Evolutionary conservation across 2,888 invertebrate genomes (phyloP), one percentile per base, ranked within the genome.

Genomic region (Keiferia lycopersicella): DNA sequence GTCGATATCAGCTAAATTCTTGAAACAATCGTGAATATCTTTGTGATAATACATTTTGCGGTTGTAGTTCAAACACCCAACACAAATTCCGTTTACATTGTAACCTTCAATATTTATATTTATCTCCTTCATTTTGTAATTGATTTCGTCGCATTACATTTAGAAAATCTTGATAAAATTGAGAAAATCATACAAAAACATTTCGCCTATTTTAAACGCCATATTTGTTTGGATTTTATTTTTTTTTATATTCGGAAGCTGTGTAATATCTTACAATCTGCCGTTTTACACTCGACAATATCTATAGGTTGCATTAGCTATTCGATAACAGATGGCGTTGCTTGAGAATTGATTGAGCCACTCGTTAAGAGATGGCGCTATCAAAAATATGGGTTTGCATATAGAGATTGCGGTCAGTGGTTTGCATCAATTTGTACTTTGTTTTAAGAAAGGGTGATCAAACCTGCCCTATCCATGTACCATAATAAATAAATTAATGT

Each of bases 71-170:
- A 91, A 78, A 74, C 91, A 91, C 2, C 87, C 87, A 0, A 91
- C 91, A 70, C 91, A 91, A 71, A 91, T 87, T 0, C 91, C 91
- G 58, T 91, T 91, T 30, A 90, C 91, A 73, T 91, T 91, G 64
- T 85, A 91, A 1, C 91, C 91, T 73, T 91, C 91, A 60, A 91
- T 91, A 71, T 91, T 90, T 69, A 91, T 91, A 63, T 91, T 86
- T 39, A 91, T 84, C 82, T 91, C 91, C 69, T 78, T 86, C 88
- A 90, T 88, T 78, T 76, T 82, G 22, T 3, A 53, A 26, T 14
- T 4, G 26, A 45, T 53, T 53, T 51, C 10, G 3, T 20, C 18
- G 6, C 26, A 26, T 53, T 6, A 53, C 51, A 22, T 22, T 6
- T 10, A 26, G 51, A 12, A 53, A 22, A 22, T 53, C n/a, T 0